Base-by-base conservation (phyloP, 2,888 invertebrate species). In the Calephelis perditalis region DNA sequence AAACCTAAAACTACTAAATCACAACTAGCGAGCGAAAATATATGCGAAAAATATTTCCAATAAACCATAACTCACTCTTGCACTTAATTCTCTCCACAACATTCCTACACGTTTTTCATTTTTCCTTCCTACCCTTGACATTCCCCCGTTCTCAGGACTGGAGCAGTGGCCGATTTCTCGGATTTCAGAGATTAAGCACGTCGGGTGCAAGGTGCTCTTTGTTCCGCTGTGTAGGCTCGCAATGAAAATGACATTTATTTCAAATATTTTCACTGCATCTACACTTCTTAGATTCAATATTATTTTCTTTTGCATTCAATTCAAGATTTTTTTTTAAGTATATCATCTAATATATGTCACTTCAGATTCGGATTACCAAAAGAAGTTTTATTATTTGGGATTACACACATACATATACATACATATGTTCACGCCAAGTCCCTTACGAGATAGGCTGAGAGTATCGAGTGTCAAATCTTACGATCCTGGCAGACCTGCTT, bases 121-220 rank as follows among this genome's bases (percentile, higher is more conserved):
- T 66, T 64, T 64, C 61, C 60, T 65, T 59, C 65, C 60, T 63
- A 57, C 66, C 58, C 63, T 63, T 61, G 62, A 64, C 58, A 63
- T 55, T 43, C 59, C 59, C 10, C 62, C 66, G 62, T 66, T 65
- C 65, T 61, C 58, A 63, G 64, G 49, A 49, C 47, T 63, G 64
- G 62, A 60, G 65, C 63, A 65, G 68, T 64, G 65, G 64, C 64
- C 61, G 64, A 64, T 64, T 67, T 76, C 71, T 71, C 71, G 79
- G 82, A 82, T 82, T 83, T 77, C 69, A 70, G 75, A 81, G 84
- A 84, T 84, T 84, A 84, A 77, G 76, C 80, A 82, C 81, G 79
- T 81, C 76, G 73, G 77, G 79, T 80, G 81, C 82, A 79, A 26
- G 26, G 3, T 26, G 26, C 26, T 79, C 76, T 73, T 61, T 68